phyloP scores from a whole-genome alignment of 2,113 vertebrate species.

The Hydrochoerus hydrochaeris region DNA sequence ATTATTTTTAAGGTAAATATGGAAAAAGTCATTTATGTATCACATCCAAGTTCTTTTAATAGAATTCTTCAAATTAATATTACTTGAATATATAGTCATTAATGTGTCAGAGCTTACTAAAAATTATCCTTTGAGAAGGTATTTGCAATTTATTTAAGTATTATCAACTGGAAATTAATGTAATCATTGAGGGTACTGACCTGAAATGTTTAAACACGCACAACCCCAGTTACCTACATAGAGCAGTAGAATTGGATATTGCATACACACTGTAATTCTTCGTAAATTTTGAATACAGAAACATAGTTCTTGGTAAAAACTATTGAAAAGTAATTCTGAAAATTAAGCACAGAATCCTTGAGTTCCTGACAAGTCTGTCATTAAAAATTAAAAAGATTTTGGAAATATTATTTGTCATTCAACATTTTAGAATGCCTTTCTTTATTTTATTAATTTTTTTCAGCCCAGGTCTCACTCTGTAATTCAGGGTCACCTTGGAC shows the following conservation, averaged over 20 bases:
- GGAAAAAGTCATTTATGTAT: constrained; percentile 29
- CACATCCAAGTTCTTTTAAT: not conserved
- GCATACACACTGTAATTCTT: not conserved
- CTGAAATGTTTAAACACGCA: not conserved
- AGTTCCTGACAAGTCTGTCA: not conserved
- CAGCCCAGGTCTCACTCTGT: not conserved
- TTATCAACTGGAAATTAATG: not conserved
- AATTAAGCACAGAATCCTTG: not conserved
- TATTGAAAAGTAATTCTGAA: constrained; percentile 45
- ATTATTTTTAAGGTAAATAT: constrained; percentile 45
- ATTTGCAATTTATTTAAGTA: not conserved
- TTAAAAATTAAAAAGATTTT: constrained; percentile 15
- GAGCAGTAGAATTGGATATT: not conserved
- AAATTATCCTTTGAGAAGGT: not conserved
- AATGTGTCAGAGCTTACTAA: not conserved
- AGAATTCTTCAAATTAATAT: constrained; percentile 31
- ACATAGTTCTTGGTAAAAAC: not conserved
- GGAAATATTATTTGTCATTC: not conserved
- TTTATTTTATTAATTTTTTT: not conserved
- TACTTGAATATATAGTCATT: not conserved
- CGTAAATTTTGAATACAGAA: not conserved
- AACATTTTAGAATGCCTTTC: constrained; percentile 29
- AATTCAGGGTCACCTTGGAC: not conserved
- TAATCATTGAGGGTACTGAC: not conserved
- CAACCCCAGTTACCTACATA: not conserved